Percentiles rank a stretch among this genome's conserved stretches.
Evolutionary conservation across 2,797 vertebrate species (phyloP).

Genomic region (Cygnus olor): DNA sequence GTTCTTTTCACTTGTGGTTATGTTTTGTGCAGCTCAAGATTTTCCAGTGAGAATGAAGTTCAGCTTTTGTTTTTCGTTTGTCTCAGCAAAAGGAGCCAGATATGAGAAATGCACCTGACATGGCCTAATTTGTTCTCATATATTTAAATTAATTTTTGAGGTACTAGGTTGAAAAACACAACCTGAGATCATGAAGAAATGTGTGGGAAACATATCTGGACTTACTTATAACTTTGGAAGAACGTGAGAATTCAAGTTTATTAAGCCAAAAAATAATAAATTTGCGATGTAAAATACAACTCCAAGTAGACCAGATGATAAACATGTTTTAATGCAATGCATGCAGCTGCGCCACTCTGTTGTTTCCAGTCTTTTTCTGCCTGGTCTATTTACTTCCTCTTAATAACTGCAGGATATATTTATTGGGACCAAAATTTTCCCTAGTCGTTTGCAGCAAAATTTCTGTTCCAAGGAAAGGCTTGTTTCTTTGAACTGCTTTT

Average conservation of each 20-base stretch:
- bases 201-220: slow-evolving; percentile 45
- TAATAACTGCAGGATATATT: slow-evolving; percentile 55
- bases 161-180: slow-evolving; percentile 16
- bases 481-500: slow-evolving; percentile 41
- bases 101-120: not conserved
- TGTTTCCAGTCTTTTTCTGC: slow-evolving; percentile 52
- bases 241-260: slow-evolving; percentile 57
- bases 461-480: slow-evolving; percentile 46
- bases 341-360: slow-evolving; percentile 47
- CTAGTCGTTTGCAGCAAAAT: not conserved
- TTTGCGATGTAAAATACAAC: slow-evolving; percentile 45
- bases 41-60: not conserved
- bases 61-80: not conserved
- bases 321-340: slow-evolving; percentile 45
- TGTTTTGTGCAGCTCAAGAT: not conserved
- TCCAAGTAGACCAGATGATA: slow-evolving; percentile 57
- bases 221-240: slow-evolving; percentile 49
- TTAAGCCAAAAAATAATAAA: slow-evolving; percentile 66
- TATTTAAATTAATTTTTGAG: slow-evolving; percentile 1
- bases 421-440: slow-evolving; percentile 52
- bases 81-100: not conserved
- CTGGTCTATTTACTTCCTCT: slow-evolving; percentile 48
- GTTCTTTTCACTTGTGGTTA: not conserved
- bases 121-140: not conserved
- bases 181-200: slow-evolving; percentile 12